A percentile compares a stretch with the other conserved stretches of the same genome.
Evolutionary conservation across 1,140 invertebrate genomes (phyloP).

Genomic region (Vollenhovia emeryi): DNA sequence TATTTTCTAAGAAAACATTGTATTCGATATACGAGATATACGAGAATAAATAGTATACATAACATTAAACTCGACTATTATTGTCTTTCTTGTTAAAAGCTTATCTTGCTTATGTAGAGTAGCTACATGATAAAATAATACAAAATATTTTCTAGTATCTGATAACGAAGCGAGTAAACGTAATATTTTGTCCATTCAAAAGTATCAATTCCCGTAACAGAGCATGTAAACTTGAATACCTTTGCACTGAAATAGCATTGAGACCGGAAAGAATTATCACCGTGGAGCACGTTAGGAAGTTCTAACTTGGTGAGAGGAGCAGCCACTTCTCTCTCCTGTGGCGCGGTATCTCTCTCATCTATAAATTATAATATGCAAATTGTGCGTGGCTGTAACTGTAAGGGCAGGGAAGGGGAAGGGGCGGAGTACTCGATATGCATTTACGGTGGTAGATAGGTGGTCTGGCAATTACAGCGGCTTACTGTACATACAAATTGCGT

Average conservation of each 20-base stretch:
- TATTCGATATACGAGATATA: too few species aligned
- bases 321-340: constrained; percentile 25
- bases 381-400: constrained; percentile 24
- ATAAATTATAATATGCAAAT: constrained; percentile 82
- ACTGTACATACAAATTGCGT: constrained; percentile 79
- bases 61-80: not conserved
- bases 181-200: constrained; percentile 5
- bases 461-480: constrained; percentile 77
- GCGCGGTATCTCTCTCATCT: constrained; percentile 67
- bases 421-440: constrained; percentile 57
- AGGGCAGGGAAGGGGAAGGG: constrained; percentile 23
- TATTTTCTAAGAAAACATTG: not conserved
- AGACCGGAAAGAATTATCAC: constrained; percentile 55
- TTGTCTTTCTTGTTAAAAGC: not conserved
- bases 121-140: not conserved
- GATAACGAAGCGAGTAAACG: not conserved
- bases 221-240: constrained; percentile 37
- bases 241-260: constrained; percentile 19
- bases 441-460: constrained; percentile 72
- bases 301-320: constrained; percentile 27
- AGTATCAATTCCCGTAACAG: constrained; percentile 21
- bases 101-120: not conserved
- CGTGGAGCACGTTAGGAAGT: constrained; percentile 40
- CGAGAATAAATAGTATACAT: too few species aligned
- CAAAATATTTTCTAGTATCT: not conserved